phyloP scores from a whole-genome alignment of 2,888 invertebrate genomes.

The Osmoderma eremita region DNA sequence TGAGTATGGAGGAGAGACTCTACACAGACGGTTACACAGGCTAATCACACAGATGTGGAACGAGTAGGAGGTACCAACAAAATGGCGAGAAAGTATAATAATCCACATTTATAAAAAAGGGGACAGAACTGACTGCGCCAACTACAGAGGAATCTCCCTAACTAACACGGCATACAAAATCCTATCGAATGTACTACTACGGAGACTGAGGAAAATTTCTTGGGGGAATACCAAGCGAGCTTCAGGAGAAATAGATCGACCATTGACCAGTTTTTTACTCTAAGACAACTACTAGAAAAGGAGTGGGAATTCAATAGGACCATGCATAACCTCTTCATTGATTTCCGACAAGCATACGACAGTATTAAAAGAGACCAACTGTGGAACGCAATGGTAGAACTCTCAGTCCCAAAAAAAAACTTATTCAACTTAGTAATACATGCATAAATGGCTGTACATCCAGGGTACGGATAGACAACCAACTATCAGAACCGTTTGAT shows the following conservation, averaged over 20 bases:
- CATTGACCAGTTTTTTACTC: not conserved
- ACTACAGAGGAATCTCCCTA: no score
- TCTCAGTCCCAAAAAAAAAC: not conserved
- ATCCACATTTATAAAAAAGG: no score
- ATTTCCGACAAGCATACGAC: no score
- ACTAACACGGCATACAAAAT: no score
- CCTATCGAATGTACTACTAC: no score
- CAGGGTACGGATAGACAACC: not conserved
- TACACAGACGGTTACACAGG: not conserved
- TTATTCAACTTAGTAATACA: not conserved
- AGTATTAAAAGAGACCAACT: not conserved
- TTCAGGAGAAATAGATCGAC: no score
- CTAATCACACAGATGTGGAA: not conserved
- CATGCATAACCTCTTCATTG: not conserved
- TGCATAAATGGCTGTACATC: not conserved
- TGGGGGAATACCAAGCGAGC: not conserved
- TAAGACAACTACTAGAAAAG: not conserved
- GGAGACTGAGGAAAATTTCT: no score
- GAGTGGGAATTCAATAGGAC: not conserved
- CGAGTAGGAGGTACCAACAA: not conserved
- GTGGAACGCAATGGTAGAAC: not conserved
- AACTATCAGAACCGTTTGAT: not conserved
- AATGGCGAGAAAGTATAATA: conserved; percentile 3
- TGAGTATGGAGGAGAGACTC: not conserved
- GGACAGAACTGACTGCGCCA: no score